These are phyloP conservation scores for Echinops telfairi DNA, from an alignment of 2,113 vertebrate genomes.

Conservation along the genomic window DNA sequence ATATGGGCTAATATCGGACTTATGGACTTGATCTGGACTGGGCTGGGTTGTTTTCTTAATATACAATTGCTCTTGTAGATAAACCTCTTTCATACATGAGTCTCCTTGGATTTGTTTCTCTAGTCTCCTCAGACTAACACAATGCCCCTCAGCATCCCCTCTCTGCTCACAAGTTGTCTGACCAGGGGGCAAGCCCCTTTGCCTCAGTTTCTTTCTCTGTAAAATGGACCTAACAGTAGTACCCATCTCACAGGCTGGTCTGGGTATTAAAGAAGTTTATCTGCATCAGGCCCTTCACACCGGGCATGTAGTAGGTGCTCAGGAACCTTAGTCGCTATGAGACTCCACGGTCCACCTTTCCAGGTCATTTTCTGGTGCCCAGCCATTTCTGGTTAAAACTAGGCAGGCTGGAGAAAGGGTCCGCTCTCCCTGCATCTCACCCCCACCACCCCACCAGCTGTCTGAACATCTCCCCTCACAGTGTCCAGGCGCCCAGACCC, in stretches of 20 bases:
- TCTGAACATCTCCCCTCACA: not conserved
- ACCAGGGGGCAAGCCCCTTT: not conserved
- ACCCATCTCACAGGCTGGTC: not conserved
- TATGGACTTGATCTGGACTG: too few relatives aligned
- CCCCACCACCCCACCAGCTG: not conserved
- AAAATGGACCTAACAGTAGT: not conserved
- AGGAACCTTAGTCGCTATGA: too few relatives aligned
- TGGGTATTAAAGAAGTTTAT: not conserved
- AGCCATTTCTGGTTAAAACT: not conserved
- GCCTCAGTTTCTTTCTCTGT: not conserved
- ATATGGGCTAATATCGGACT: too few relatives aligned
- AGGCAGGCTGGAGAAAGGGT: not conserved
- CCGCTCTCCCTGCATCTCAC: not conserved
- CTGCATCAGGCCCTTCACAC: too few relatives aligned
- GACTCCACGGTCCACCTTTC: not conserved
- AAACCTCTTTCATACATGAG: too few relatives aligned
- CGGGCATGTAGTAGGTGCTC: not conserved
- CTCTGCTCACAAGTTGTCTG: not conserved
- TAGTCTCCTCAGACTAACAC: too few relatives aligned
- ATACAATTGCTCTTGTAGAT: too few relatives aligned
- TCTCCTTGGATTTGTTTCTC: too few relatives aligned
- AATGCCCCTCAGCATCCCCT: not conserved
- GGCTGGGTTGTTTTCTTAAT: too few relatives aligned
- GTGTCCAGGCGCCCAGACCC: not conserved
- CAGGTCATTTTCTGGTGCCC: not conserved